Evolutionary conservation across 2,888 invertebrate species (phyloP).

Genomic region (Conus canariensis): DNA sequence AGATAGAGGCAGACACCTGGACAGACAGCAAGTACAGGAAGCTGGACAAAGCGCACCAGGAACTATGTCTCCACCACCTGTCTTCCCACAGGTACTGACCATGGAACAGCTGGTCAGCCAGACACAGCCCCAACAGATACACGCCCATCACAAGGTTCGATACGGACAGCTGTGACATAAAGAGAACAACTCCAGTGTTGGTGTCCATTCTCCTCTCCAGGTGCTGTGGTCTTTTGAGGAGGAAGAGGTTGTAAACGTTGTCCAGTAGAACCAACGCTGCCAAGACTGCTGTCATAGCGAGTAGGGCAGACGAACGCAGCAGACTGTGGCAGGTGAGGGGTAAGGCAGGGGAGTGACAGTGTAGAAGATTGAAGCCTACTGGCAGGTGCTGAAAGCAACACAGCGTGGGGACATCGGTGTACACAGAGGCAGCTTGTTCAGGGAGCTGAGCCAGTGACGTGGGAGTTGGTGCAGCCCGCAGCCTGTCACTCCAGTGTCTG

Average conservation of each 20-base stretch:
- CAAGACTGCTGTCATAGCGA: background rate
- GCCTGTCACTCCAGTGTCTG: background rate
- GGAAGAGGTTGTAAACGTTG: background rate
- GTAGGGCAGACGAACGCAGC: background rate
- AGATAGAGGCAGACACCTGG: background rate
- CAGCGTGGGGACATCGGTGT: background rate
- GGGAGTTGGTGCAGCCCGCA: background rate
- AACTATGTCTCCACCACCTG: background rate
- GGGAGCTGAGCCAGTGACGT: background rate
- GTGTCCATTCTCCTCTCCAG: background rate
- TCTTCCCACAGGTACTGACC: too few species aligned
- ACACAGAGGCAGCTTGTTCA: background rate
- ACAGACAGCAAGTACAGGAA: background rate
- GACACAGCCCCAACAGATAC: too few species aligned
- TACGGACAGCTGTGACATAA: background rate
- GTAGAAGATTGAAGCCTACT: background rate
- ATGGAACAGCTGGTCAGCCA: too few species aligned
- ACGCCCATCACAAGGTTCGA: background rate
- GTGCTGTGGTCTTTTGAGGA: too few species aligned
- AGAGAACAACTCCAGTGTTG: background rate
- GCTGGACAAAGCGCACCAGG: background rate
- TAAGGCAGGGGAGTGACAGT: background rate
- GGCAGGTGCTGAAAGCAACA: background rate
- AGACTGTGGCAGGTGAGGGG: background rate
- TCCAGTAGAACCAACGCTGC: background rate